Conservation (phyloP, 2,888 invertebrate species). For the Drosophila atripex region DNA sequence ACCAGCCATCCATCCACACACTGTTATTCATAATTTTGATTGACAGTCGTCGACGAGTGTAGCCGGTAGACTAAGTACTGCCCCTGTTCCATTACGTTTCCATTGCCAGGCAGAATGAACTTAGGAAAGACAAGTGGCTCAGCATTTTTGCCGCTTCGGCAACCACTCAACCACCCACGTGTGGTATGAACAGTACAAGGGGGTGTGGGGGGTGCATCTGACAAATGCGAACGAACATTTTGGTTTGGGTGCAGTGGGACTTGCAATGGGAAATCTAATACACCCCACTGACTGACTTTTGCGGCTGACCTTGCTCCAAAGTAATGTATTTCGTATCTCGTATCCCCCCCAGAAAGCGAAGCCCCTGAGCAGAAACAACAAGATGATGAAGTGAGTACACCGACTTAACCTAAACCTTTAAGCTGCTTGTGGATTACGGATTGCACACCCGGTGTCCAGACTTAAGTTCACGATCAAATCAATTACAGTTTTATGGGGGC, state of each 20-base stretch:
- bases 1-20: background rate
- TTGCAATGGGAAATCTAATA: constrained; percentile 55
- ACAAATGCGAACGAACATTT: background rate
- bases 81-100: constrained; percentile 4
- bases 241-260: constrained; percentile 1
- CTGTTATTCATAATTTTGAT: constrained; percentile 76
- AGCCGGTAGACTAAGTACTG: constrained; percentile 9
- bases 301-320: constrained; percentile 55
- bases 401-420: constrained; percentile 30
- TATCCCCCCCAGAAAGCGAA: constrained; percentile 47
- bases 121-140: constrained; percentile 39
- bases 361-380: constrained; percentile 16
- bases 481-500: constrained; percentile 48
- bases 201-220: background rate
- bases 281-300: constrained; percentile 52
- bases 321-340: constrained; percentile 28
- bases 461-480: constrained; percentile 72
- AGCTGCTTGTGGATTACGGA: constrained; percentile 35
- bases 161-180: constrained; percentile 6
- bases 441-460: constrained; percentile 45
- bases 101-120: constrained; percentile 28
- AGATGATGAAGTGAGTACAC: constrained; percentile 56
- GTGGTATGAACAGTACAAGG: background rate
- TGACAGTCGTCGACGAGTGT: constrained; percentile 58
- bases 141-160: constrained; percentile 76